phyloP scores from a whole-genome alignment of 2,888 invertebrate genomes.

The Cryptus armator region DNA sequence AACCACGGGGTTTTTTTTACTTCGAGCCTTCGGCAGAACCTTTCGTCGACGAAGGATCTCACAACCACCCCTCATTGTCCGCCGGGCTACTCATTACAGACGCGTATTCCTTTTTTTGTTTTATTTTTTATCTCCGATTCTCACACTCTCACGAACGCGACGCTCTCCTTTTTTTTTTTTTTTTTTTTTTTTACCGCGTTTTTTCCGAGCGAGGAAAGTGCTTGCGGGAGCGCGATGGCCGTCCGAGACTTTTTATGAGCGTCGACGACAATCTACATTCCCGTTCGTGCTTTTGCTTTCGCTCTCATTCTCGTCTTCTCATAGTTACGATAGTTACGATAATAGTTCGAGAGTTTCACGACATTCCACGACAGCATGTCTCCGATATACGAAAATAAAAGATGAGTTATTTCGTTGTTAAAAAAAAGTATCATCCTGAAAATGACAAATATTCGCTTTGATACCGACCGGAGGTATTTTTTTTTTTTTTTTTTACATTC shows the following conservation, averaged over 20 bases:
- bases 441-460: too few species aligned
- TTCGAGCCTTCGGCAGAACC: constrained; percentile 17
- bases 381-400: too few species aligned
- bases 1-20: too few species aligned
- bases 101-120: constrained; percentile 13
- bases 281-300: background rate
- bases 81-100: background rate
- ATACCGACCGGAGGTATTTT: too few species aligned
- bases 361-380: background rate
- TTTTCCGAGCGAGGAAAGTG: background rate
- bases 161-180: background rate
- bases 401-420: too few species aligned
- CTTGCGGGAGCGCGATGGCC: background rate
- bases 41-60: constrained; percentile 63
- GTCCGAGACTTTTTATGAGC: background rate
- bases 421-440: too few species aligned
- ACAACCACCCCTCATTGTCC: constrained; percentile 61
- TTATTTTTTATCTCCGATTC: background rate
- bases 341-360: background rate
- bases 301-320: background rate
- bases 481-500: too few species aligned
- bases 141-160: background rate
- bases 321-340: background rate
- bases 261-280: background rate
- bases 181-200: background rate